Percentiles rank a stretch among this genome's conserved stretches.
These are phyloP conservation scores for Aphodius sticticus DNA, from an alignment of 2,888 invertebrate genomes.

Conservation along the genomic window DNA sequence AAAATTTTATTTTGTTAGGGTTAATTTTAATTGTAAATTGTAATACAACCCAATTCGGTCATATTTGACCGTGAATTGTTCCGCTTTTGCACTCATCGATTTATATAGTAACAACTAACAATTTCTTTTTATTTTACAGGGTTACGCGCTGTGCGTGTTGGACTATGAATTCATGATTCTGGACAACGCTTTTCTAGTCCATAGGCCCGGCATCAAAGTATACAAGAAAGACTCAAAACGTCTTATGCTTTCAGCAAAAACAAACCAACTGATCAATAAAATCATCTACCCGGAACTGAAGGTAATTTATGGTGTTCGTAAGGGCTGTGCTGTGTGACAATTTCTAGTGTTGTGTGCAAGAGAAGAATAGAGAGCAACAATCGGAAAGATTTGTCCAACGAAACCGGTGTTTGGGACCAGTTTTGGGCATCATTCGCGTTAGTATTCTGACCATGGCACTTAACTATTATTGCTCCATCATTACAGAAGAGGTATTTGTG, in stretches of 20 bases:
- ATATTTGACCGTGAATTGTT: too few relatives aligned
- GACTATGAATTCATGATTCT: slow-evolving; percentile 93
- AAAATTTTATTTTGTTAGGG: too few relatives aligned
- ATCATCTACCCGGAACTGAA: slow-evolving; percentile 86
- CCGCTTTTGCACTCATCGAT: too few relatives aligned
- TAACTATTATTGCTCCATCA: too few relatives aligned
- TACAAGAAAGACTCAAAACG: slow-evolving; percentile 81
- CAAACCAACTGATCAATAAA: slow-evolving; percentile 78
- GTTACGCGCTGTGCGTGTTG: slow-evolving; percentile 87
- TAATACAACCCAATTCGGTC: too few relatives aligned
- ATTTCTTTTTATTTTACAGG: slow-evolving; percentile 70
- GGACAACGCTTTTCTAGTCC: slow-evolving; percentile 92
- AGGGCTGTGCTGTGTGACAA: slow-evolving; percentile 78
- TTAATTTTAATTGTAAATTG: too few relatives aligned
- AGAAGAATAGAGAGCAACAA: too few relatives aligned
- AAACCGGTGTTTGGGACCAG: neutral
- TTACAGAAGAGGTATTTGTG: too few relatives aligned
- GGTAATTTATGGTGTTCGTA: slow-evolving; percentile 81
- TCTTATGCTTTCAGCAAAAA: slow-evolving; percentile 77
- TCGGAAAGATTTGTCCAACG: neutral
- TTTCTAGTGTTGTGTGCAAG: neutral
- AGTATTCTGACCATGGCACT: neutral
- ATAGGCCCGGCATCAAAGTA: slow-evolving; percentile 90
- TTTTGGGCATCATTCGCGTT: neutral
- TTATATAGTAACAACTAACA: too few relatives aligned